Base-by-base conservation (phyloP, 2,113 vertebrate species). In the Erpornis zantholeuca region DNA sequence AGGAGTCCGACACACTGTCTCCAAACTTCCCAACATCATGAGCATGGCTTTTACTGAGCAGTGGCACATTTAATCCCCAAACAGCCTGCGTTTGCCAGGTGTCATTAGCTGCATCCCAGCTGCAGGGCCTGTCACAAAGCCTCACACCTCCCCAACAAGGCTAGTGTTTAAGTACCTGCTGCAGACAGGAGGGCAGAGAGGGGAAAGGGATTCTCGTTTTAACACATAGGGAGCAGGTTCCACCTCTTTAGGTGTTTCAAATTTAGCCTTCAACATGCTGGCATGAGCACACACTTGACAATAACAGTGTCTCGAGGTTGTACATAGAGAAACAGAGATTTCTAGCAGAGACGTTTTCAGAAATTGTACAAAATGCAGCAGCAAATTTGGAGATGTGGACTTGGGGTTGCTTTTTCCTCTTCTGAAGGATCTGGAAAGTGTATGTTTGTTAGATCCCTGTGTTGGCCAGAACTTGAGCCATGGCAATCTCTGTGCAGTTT, bases 321-420 rank as follows among this genome's bases (percentile, higher is more conserved):
- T 20, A 21, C 0, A 0, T 12, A n/a, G 15, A 31, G 52, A n/a
- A 82, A 24, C 0, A 0, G 57, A 56, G 35, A 38, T 24, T 60
- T 35, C 27, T 29, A 7, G 12, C 29, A 66, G 68, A 76, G 60
- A 29, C 1, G 0, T 42, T 35, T 33, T 28, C 25, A 70, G 77
- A 59, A 66, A 17, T 44, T 47, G 21, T n/a, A 36, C 16, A 8
- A 35, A 71, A 35, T 5, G 1, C n/a, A 81, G 65, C 28, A 33
- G 14, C 12, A 38, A 20, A 19, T 59, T 31, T 29, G 44, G 47
- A 75, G 52, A 29, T 0, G 4, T 27, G 23, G 40, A 7, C 12
- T 54, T 70, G 53, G 25, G 7, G 21, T 28, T 76, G 73, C 21
- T 70, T 66, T 86, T n/a, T 28, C 16, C 40, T 40, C 61, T 86